Evolutionary conservation across 2,113 vertebrate genomes (phyloP), one percentile per base, ranked within the genome.

Genomic region (Oxyruncus cristatus): DNA sequence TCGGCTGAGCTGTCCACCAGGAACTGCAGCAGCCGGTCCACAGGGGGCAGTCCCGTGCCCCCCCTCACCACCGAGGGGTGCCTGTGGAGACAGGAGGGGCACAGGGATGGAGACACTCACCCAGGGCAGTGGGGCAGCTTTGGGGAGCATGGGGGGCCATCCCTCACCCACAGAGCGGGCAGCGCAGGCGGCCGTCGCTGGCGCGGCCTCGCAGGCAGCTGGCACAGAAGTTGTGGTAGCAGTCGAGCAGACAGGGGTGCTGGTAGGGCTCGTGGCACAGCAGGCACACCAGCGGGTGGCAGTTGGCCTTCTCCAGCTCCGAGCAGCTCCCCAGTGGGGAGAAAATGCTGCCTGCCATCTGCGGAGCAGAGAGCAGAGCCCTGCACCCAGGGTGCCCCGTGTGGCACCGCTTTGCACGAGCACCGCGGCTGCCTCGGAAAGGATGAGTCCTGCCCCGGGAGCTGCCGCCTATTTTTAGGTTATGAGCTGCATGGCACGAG

Each of bases 181-280:
- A 99, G 39, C 93, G 89, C 94, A 99, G 98, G 63, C 97, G 98
- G 76, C 98, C 97, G 4, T 99, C 98, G 8, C 89, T 74, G 65
- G 98, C 98, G 0, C 98, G 98, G 66, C 99, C 99, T 8, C 98
- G 97, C 87, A 99, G 97, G 94, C 99, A 99, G 97, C 97, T 98
- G 78, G 99, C 98, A 1, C 99, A 99, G 98, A 99, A 98, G 96
- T 98, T 98, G 97, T 99, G 99, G 97, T 99, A 99, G 92, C 99
- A 99, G 95, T 99, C 99, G 73, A 99, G 96, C 92, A 99, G 98
- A 95, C 99, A 99, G 3, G 98, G 99, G 28, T 98, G 98, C 93
- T 98, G 98, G 87, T 99, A 99, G 92, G 98, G 99, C 84, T 98
- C 97, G 1, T 98, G 98, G 97, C 99, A 99, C 75, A 99, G 98